phyloP scores from a whole-genome alignment of 2,888 invertebrate genomes.

The Drosophila rubida region DNA sequence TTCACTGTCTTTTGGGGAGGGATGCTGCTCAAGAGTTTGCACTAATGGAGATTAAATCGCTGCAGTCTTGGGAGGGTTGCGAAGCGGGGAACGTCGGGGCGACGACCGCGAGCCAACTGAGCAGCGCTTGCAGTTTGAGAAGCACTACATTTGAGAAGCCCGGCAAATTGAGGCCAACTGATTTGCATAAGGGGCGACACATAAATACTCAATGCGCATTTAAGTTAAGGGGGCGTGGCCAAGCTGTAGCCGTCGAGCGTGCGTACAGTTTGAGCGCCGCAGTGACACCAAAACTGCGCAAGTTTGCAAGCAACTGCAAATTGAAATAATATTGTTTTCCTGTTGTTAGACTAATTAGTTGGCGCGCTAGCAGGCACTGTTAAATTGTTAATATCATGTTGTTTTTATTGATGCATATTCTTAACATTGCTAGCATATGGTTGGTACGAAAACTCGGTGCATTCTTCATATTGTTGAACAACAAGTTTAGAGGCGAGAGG shows the following conservation, averaged over 20 bases:
- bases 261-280: no score
- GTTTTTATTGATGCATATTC: slow-evolving; percentile 19
- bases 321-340: no score
- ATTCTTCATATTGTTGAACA: slow-evolving; percentile 9
- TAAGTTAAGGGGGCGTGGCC: no score
- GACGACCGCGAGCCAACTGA: slow-evolving; percentile 9
- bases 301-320: no score
- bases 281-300: no score
- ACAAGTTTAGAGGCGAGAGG: slow-evolving; percentile 24
- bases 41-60: background rate
- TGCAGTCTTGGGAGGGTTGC: background rate
- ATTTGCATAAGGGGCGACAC: no score
- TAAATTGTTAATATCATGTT: slow-evolving; percentile 24
- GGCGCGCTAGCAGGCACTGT: background rate
- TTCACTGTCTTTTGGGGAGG: background rate
- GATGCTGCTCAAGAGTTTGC: no score
- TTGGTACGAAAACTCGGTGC: slow-evolving; percentile 58
- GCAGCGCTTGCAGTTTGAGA: background rate
- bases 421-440: background rate
- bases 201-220: no score
- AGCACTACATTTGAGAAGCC: background rate
- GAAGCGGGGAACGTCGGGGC: no score
- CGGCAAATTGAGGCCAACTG: no score
- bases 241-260: no score
- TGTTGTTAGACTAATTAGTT: no score